Base-by-base conservation (phyloP, 1,140 invertebrate genomes). In the Drosophila pseudoananassae region DNA sequence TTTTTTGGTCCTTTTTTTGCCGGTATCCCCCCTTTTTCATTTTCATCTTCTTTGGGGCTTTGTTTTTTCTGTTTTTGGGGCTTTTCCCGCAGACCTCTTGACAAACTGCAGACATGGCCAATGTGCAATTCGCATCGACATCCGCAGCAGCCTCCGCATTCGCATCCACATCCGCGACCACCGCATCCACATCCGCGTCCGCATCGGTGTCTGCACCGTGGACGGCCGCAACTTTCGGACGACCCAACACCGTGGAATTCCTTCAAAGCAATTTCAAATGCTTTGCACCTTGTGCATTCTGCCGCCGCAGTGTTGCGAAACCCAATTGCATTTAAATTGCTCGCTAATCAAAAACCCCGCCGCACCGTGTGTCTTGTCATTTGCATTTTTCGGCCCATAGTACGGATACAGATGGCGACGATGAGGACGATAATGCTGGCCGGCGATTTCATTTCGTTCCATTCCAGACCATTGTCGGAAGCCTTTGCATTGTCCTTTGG, bases 271-370 rank as follows among this genome's bases (percentile, higher is more conserved):
- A 56, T 74, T 74, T 66, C 60, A 38, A 47, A 72, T 63, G 73
- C 40, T 15, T 27, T 49, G 33, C 33, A 57, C 57, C 60, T 46
- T 68, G 46, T 47, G 58, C 45, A 36, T 31, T 38, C 20, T 10
- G 20, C 40, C 20, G 56, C 20, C 25, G 63, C 38, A 17, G 29
- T 64, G 63, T 47, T 38, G 51, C 40, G 63, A 61, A 75, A 58
- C 56, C 60, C 69, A 77, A 85, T 85, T 87, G 74, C 81, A 87
- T 85, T 85, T 81, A 87, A 85, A 85, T 85, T 87, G 78, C 56
- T 65, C 78, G 81, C 81, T 85, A 85, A 85, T 85, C 81, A 85
- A 78, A 36, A 82, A 74, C 60, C 43, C 52, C 46, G 60, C 27
- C 50, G 56, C 51, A 56, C 64, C 54, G 47, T 52, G 15, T 71